A percentile compares a stretch with the other conserved stretches of the same genome.
Evolutionary conservation across 2,797 vertebrate genomes (phyloP).

Genomic region (Neostethus bicornis): DNA sequence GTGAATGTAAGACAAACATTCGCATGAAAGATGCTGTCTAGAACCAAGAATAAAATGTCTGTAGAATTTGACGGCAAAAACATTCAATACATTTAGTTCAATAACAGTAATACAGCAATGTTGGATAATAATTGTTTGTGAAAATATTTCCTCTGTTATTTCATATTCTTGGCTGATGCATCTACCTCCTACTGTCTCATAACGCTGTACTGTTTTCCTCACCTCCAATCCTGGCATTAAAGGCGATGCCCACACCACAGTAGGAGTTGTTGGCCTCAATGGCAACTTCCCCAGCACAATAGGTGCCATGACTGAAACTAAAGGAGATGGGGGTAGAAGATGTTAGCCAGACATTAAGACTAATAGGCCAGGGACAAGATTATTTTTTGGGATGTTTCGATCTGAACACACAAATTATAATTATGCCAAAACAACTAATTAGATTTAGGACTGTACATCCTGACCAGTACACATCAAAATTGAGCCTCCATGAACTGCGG

Average conservation of each 20-base stretch:
- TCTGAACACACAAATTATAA: slow-evolving; percentile 17
- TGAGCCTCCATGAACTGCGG: background rate
- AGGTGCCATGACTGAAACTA: slow-evolving; percentile 68
- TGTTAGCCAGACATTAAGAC: slow-evolving; percentile 43
- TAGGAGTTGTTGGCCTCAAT: slow-evolving; percentile 78
- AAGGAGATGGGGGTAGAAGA: slow-evolving; percentile 24
- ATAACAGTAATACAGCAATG: background rate
- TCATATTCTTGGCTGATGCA: slow-evolving; percentile 36
- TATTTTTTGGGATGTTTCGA: slow-evolving; percentile 15
- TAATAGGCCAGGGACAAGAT: slow-evolving; percentile 23
- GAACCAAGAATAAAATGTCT: background rate
- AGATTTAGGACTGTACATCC: slow-evolving; percentile 10
- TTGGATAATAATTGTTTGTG: slow-evolving; percentile 11
- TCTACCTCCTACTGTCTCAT: slow-evolving; percentile 48
- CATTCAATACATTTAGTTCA: background rate
- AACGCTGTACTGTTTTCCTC: slow-evolving; percentile 50
- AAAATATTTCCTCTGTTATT: slow-evolving; percentile 30
- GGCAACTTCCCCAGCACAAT: slow-evolving; percentile 78
- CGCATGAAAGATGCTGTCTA: background rate
- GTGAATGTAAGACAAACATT: background rate
- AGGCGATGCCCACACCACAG: slow-evolving; percentile 71
- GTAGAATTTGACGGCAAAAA: background rate
- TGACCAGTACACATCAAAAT: slow-evolving; percentile 12
- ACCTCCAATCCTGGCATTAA: slow-evolving; percentile 72
- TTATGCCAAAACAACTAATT: slow-evolving; percentile 24